Percentiles rank a stretch among this genome's conserved stretches.
These are phyloP conservation scores for Cygnus olor DNA, from an alignment of 2,797 vertebrate genomes.

Conservation along the genomic window DNA sequence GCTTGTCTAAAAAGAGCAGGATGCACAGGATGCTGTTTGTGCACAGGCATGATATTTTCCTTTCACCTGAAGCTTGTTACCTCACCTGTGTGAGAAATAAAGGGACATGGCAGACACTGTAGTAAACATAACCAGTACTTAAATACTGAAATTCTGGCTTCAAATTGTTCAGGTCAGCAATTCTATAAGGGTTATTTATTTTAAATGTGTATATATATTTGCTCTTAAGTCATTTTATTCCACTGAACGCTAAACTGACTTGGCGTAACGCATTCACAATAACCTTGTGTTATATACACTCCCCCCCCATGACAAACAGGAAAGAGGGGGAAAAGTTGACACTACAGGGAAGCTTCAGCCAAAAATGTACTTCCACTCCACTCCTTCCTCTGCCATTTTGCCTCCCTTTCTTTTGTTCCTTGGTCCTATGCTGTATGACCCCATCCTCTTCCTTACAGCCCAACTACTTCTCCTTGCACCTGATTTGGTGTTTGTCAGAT, in stretches of 20 bases:
- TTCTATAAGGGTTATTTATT: not conserved
- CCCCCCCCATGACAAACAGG: not conserved
- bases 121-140: not conserved
- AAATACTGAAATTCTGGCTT: not conserved
- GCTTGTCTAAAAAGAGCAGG: not conserved
- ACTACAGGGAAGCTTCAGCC: not conserved
- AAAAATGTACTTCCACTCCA: not conserved
- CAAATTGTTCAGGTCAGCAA: not conserved
- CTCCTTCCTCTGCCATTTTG: not conserved
- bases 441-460: not conserved
- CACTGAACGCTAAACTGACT: not conserved
- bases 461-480: not conserved
- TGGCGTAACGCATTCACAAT: not conserved
- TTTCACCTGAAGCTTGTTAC: not conserved
- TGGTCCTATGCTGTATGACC: rapidly evolving
- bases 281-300: not conserved
- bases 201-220: not conserved
- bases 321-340: not conserved
- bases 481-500: not conserved
- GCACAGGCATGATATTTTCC: not conserved
- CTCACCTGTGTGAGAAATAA: not conserved
- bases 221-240: not conserved
- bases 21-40: not conserved
- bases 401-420: not conserved
- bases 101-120: not conserved